Conservation (phyloP, 2,113 vertebrate species). For the Caranx ignobilis region DNA sequence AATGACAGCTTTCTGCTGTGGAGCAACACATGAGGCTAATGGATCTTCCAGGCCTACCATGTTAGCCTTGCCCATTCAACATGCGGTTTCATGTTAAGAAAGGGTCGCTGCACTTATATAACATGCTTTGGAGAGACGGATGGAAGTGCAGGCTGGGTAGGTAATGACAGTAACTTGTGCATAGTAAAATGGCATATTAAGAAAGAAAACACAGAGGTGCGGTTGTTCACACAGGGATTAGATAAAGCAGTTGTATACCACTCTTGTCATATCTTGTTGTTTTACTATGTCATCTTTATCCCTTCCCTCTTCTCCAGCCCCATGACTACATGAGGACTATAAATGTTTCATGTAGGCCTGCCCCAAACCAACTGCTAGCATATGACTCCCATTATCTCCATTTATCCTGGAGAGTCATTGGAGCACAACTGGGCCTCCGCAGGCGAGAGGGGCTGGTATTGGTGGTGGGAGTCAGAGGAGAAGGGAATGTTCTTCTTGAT, state of each 20-base stretch:
- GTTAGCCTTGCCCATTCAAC: slow-evolving; percentile 49
- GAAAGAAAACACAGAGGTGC: slow-evolving; percentile 30
- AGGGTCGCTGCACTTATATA: slow-evolving; percentile 54
- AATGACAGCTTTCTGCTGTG: slow-evolving; percentile 54
- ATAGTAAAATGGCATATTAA: not conserved
- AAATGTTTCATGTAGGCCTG: slow-evolving; percentile 70
- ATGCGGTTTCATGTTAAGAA: slow-evolving; percentile 68
- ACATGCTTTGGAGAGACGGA: slow-evolving; percentile 25
- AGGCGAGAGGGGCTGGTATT: slow-evolving; percentile 57
- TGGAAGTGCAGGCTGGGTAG: slow-evolving; percentile 28
- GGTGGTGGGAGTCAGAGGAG: slow-evolving; percentile 50
- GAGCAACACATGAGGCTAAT: slow-evolving; percentile 62
- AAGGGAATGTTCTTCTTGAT: slow-evolving; percentile 64
- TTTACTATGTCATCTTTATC: slow-evolving; percentile 46
- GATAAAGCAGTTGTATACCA: slow-evolving; percentile 44
- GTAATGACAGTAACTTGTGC: slow-evolving; percentile 6
- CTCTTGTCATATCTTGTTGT: slow-evolving; percentile 25
- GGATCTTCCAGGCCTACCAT: slow-evolving; percentile 60
- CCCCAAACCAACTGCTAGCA: slow-evolving; percentile 68
- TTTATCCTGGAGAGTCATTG: slow-evolving; percentile 77
- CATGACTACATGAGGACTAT: slow-evolving; percentile 67
- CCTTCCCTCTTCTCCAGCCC: slow-evolving; percentile 48
- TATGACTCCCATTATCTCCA: slow-evolving; percentile 83
- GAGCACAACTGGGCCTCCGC: slow-evolving; percentile 74
- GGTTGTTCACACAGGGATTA: slow-evolving; percentile 8